Evolutionary conservation across 2,888 invertebrate genomes (phyloP), one percentile per base, ranked within the genome.

Genomic region (Elegia similella): DNA sequence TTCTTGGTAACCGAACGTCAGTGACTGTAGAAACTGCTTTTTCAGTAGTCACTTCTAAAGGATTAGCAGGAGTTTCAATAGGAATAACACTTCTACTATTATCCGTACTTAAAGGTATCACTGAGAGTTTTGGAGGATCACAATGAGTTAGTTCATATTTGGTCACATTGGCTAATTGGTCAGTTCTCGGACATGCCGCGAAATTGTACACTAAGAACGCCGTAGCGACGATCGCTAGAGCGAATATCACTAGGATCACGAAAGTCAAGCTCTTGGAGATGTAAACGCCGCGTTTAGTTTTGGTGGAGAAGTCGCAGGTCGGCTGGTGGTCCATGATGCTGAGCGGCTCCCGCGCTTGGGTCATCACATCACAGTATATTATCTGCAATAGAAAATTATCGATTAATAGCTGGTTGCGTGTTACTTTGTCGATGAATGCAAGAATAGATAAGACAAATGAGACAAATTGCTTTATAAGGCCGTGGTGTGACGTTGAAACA

Each of bases 121-220:
- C 90, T 73, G 80, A 56, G 7, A 89, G 78, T 70, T 88, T 90
- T 6, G 84, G 75, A 73, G 84, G 84, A 61, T 89, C 87, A 70
- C 88, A 88, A 52, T 85, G 85, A 17, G 78, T 83, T 0, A 88
- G 77, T 73, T 86, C 87, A 34, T 85, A 86, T 75, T 89, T 88
- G n/a, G 89, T 88, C 1, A 88, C 85, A 63, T 89, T 88, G 6
- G 84, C 84, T 66, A 88, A 70, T 60, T 87, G 78, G 64, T 91
- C 88, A 46, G 91, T 83, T 56, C 92, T 86, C 1, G 93, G 92
- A 66, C 95, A 95, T 0, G 95, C 93, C 13, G 95, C 94, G 69
- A 96, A 94, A 80, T 95, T 95, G 79, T 96, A 96, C 17, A 96
- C 95, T 64, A 96, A 84, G 34, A 96, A 92, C 7, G 95, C 95